phyloP scores from a whole-genome alignment of 2,113 vertebrate genomes.

The Paralichthys olivaceus region DNA sequence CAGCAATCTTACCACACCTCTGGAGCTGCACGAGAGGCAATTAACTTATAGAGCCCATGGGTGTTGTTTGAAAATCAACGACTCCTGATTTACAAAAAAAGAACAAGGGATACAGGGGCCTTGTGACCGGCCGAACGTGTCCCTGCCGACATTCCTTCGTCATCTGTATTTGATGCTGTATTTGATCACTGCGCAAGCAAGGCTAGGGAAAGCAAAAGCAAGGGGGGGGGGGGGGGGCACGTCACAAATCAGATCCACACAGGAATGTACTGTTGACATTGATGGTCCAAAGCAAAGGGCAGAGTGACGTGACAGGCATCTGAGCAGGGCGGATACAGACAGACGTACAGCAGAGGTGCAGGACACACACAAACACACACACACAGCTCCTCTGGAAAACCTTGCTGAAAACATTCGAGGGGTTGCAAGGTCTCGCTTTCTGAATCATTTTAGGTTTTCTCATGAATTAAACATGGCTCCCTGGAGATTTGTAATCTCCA shows the following conservation, averaged over 20 bases:
- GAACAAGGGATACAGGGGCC: constrained; percentile 6
- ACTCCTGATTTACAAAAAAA: constrained; percentile 45
- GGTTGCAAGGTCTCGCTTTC: constrained; percentile 53
- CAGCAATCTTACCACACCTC: constrained; percentile 58
- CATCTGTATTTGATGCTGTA: constrained; percentile 60
- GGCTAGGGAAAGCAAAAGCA: constrained; percentile 54
- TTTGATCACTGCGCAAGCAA: constrained; percentile 62
- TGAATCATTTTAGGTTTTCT: constrained; percentile 34
- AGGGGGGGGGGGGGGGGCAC: constrained; percentile 52
- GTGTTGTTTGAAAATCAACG: constrained; percentile 48
- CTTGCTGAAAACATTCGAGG: constrained; percentile 55
- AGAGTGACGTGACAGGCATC: constrained; percentile 81
- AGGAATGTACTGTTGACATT: constrained; percentile 82
- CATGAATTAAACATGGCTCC: constrained; percentile 69
- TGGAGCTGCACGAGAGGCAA: constrained; percentile 50
- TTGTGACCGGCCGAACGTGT: constrained; percentile 14
- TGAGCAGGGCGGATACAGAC: constrained; percentile 50
- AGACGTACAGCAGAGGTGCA: constrained; percentile 41
- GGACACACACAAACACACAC: constrained; percentile 24
- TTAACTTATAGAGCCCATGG: constrained; percentile 45
- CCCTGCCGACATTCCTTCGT: constrained; percentile 66
- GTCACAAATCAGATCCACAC: constrained; percentile 76
- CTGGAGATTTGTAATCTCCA: constrained; percentile 50
- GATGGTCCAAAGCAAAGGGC: constrained; percentile 83
- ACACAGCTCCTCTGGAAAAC: constrained; percentile 36